These are phyloP conservation scores for Capitulum mitella DNA, from an alignment of 2,888 invertebrate species.

Conservation along the genomic window DNA sequence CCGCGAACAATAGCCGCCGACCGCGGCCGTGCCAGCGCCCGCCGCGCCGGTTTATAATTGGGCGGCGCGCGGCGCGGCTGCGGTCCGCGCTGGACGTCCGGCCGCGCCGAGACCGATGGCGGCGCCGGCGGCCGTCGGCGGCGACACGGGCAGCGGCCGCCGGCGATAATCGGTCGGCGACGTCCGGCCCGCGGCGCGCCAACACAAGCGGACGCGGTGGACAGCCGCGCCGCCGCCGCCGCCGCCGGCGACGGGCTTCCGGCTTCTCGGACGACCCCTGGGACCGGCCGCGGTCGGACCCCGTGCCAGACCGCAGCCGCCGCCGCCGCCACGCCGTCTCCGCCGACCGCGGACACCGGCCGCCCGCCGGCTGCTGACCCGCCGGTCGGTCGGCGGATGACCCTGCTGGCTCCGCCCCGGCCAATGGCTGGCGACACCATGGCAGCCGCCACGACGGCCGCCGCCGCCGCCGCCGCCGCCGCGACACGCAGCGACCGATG, in stretches of 20 bases:
- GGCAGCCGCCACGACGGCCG: background rate
- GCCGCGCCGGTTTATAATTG: slow-evolving; percentile 1
- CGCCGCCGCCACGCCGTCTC: background rate
- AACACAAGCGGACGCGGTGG: background rate
- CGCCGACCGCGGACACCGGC: background rate
- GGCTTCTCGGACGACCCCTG: too few relatives aligned
- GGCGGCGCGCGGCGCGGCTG: background rate
- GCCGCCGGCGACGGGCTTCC: too few relatives aligned
- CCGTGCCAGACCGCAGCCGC: background rate
- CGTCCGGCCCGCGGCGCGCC: too few relatives aligned
- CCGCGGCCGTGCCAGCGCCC: background rate
- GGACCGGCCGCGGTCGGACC: background rate
- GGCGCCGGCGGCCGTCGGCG: background rate
- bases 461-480: background rate
- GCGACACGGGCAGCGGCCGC: background rate
- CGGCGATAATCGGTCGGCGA: too few relatives aligned
- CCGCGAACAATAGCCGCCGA: background rate
- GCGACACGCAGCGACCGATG: background rate
- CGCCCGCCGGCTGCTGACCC: background rate
- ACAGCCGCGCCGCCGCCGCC: background rate
- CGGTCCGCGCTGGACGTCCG: background rate
- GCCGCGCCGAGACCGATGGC: background rate
- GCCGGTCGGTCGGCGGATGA: too few relatives aligned
- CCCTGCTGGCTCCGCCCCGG: too few relatives aligned
- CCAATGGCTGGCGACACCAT: too few relatives aligned